Percentiles rank a stretch among this genome's conserved stretches.
Conservation (phyloP, 2,797 vertebrate species). For the Platyrinchus mystaceus region DNA sequence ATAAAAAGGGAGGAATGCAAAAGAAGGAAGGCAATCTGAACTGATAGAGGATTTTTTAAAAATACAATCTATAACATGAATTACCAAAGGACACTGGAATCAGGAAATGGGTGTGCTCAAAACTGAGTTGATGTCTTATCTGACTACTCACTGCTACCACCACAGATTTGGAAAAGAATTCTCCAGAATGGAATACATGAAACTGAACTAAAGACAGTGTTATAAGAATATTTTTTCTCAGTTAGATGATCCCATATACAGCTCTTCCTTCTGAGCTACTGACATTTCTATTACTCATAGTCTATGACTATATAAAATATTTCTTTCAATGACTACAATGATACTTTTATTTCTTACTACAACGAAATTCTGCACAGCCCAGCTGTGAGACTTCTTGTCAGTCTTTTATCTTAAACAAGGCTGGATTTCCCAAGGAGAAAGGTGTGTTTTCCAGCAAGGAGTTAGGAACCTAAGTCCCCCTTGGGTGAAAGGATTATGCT, state of each 20-base stretch:
- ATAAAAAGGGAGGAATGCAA: not conserved
- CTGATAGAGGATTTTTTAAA: not conserved
- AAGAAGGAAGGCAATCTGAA: not conserved
- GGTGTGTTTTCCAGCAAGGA: not conserved
- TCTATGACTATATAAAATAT: not conserved
- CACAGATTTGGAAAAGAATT: not conserved
- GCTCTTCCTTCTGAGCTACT: not conserved
- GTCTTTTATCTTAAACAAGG: not conserved
- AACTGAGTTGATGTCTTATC: not conserved
- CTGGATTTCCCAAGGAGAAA: not conserved
- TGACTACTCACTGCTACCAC: not conserved
- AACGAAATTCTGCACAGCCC: not conserved
- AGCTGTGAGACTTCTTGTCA: not conserved
- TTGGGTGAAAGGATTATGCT: not conserved
- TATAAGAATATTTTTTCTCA: not conserved
- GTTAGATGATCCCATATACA: not conserved
- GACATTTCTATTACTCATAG: not conserved
- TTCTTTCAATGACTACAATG: not conserved
- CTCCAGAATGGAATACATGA: not conserved
- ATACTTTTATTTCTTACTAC: not conserved
- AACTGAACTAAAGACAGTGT: not conserved
- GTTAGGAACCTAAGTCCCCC: not conserved
- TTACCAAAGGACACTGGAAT: not conserved
- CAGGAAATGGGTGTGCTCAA: not conserved
- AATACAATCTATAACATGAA: not conserved